Evolutionary conservation across 2,888 invertebrate species (phyloP), one percentile per base, ranked within the genome.

Genomic region (Portevinia maculata): DNA sequence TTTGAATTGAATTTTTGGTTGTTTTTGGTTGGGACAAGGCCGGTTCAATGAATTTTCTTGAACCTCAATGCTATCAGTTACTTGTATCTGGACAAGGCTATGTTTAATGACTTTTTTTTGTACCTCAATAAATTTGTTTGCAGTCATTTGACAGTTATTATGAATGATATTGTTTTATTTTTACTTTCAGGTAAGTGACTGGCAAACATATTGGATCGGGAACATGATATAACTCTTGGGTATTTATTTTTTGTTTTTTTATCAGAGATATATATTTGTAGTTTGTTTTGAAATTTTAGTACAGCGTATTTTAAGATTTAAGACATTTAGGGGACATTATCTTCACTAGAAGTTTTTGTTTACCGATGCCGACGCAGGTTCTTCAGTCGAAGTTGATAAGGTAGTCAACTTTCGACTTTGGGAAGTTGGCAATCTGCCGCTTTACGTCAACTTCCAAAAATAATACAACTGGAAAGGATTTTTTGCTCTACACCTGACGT

Each of bases 21-120:
- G 28, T 34, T 30, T 30, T 57, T 48, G 17, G 46, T 46, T 15
- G 46, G 55, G 64, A 62, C 75, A 75, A 69, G 79, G 62, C 37
- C 64, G 48, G 75, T 74, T 79, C 62, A 75, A 67, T 75, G 75
- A 32, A 21, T 62, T 50, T 7, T 34, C 48, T 67, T 73, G 79
- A 74, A 62, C 55, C 62, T 48, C 21, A 17, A 28, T 44, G 9
- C 11, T 9, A n/a, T n/a, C n/a, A n/a, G 44, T 11, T 15, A 3
- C 8, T 32, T 24, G 4, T 67, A 17, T 44, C 15, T 32, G 17
- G 7, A 28, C 30, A 13, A 28, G 30, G 19, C 34, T 32, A 34
- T 55, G 32, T 55, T 67, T 13, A 13, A 39, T 3, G 39, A 7
- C 7, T 13, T 44, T 30, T 3, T 11, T 41, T 52, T 62, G 15